Percentiles rank a stretch among this genome's conserved stretches.
These are phyloP conservation scores for Aproaerema taeniolella DNA, from an alignment of 2,888 invertebrate species.

Conservation along the genomic window DNA sequence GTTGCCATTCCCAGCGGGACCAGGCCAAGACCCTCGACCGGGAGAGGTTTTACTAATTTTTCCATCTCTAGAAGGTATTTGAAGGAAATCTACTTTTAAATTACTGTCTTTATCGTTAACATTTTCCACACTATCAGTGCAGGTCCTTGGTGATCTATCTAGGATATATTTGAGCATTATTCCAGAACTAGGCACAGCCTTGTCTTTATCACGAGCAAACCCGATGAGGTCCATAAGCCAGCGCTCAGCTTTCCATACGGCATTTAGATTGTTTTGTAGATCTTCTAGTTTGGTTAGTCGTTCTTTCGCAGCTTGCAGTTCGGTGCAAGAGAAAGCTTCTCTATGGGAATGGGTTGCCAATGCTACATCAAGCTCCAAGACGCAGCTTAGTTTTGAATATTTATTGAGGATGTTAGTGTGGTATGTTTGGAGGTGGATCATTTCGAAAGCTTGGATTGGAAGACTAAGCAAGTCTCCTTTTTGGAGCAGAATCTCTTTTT, in stretches of 20 bases:
- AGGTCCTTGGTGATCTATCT: conserved; percentile 46
- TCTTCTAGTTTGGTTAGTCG: conserved; percentile 89
- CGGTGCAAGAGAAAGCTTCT: conserved; percentile 95
- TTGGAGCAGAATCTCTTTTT: conserved; percentile 89
- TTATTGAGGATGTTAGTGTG: conserved; percentile 92
- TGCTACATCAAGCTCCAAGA: conserved; percentile 93
- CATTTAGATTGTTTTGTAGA: conserved; percentile 90
- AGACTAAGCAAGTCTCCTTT: conserved; percentile 91
- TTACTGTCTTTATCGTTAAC: conserved; percentile 65
- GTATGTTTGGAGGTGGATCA: conserved; percentile 97
- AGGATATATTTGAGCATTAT: conserved; percentile 63
- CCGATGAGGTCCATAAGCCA: conserved; percentile 98
- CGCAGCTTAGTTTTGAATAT: conserved; percentile 95
- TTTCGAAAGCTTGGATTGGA: conserved; percentile 95
- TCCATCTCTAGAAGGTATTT: conserved; percentile 83
- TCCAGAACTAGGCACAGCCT: conserved; percentile 61
- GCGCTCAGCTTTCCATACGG: conserved; percentile 94
- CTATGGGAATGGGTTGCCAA: conserved; percentile 95
- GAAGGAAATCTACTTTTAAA: conserved; percentile 72
- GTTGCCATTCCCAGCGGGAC: conserved; percentile 81
- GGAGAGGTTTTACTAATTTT: conserved; percentile 87
- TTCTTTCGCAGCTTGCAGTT: conserved; percentile 91
- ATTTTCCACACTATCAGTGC: conserved; percentile 46
- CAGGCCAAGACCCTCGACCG: conserved; percentile 91
- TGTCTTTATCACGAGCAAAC: conserved; percentile 89